These are phyloP conservation scores for Camptogramma bilineatum DNA, from an alignment of 2,888 invertebrate species.

Conservation along the genomic window DNA sequence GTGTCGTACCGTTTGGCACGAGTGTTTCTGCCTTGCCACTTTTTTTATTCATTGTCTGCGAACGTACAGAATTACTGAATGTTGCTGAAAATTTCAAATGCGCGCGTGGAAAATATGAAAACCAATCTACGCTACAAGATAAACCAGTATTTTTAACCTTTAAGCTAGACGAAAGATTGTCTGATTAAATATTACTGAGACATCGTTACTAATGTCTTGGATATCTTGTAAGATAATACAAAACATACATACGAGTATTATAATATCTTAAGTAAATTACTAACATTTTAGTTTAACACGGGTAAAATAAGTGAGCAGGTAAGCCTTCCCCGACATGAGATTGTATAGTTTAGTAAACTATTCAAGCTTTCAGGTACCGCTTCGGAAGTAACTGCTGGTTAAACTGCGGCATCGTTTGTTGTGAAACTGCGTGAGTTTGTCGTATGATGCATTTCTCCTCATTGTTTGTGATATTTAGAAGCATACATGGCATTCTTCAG, in stretches of 20 bases:
- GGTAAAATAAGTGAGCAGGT: slow-evolving; percentile 4
- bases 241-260: too few relatives aligned
- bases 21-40: slow-evolving; percentile 35
- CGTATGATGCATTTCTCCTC: slow-evolving; percentile 24
- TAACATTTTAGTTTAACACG: not conserved
- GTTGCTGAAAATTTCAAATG: slow-evolving; percentile 22
- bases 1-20: slow-evolving; percentile 43
- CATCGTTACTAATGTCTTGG: not conserved
- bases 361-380: slow-evolving; percentile 25
- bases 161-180: slow-evolving; percentile 15
- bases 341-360: slow-evolving; percentile 17
- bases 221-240: not conserved
- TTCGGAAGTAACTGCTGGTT: slow-evolving; percentile 6
- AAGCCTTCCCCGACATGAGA: not conserved
- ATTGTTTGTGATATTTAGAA: slow-evolving; percentile 22
- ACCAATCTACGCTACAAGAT: slow-evolving; percentile 3
- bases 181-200: slow-evolving; percentile 9
- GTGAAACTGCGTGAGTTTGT: slow-evolving; percentile 24
- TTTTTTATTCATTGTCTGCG: slow-evolving; percentile 40
- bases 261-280: not conserved
- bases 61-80: slow-evolving; percentile 34
- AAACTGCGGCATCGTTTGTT: slow-evolving; percentile 21
- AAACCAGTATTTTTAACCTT: slow-evolving; percentile 10
- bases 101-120: slow-evolving; percentile 8
- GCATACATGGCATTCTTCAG: slow-evolving; percentile 13